These are phyloP conservation scores for Pollenia labialis DNA, from an alignment of 2,888 invertebrate species.

Conservation along the genomic window DNA sequence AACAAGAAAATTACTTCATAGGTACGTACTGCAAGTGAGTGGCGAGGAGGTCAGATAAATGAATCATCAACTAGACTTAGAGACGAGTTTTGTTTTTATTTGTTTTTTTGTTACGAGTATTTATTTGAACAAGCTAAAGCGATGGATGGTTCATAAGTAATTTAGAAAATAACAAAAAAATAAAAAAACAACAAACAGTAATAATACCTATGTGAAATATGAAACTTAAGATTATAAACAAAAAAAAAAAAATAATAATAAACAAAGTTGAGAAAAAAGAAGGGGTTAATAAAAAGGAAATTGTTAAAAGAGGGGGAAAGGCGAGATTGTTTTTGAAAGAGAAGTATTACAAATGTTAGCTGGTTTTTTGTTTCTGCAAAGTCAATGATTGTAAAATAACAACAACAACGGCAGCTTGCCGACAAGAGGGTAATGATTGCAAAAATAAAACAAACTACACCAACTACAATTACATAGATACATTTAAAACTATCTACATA, in stretches of 20 bases:
- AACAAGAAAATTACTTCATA: constrained; percentile 54
- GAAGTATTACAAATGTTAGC: background rate
- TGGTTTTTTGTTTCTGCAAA: background rate
- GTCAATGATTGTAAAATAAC: constrained; percentile 33
- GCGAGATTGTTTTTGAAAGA: background rate
- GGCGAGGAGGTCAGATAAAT: background rate
- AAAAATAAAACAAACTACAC: constrained; percentile 11
- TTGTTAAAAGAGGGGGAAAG: too few species aligned
- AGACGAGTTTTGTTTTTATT: constrained; percentile 39
- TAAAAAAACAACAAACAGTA: background rate
- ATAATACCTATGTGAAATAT: constrained; percentile 2
- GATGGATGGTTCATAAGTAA: background rate
- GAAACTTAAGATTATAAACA: constrained; percentile 26
- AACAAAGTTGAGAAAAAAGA: background rate
- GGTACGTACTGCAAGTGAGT: background rate
- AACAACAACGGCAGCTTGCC: background rate
- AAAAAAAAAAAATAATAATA: background rate
- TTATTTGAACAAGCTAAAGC: constrained; percentile 21
- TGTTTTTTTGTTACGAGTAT: constrained; percentile 24
- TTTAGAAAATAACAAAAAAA: background rate
- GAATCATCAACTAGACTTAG: constrained; percentile 61
- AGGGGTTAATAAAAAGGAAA: background rate
- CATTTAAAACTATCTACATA: background rate
- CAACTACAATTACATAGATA: background rate
- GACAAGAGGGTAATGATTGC: constrained; percentile 6